Evolutionary conservation across 2,888 invertebrate species (phyloP), one percentile per base, ranked within the genome.

Genomic region (Anoplius nigerrimus): DNA sequence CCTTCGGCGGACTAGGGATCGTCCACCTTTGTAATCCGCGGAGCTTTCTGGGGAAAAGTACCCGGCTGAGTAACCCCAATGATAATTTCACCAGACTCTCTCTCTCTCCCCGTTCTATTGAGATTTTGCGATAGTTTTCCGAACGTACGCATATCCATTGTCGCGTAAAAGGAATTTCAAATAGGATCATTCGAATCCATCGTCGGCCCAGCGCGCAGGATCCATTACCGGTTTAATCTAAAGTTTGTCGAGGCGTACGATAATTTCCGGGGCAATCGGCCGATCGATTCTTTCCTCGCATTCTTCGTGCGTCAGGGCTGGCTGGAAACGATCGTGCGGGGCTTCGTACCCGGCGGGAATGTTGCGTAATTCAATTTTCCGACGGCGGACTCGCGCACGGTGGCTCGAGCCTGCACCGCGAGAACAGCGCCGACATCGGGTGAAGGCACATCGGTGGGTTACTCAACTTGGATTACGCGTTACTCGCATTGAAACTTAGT

Each of bases 11-110:
- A 71, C 69, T 66, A 62, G 71, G 72, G 71, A 73, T 75, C 72
- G 75, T 66, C 75, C 71, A 79, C 73, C 77, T 79, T 79, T 75
- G 75, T 76, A 76, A 78, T 78, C 75, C 77, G 22, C 48, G 59
- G 68, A 65, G 69, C 69, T 75, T 72, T 75, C 51, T 53, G 55
- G 59, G 22, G 56, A 34, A 52, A 64, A 61, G 58, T 64, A 61
- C 63, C 56, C 69, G 62, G 53, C 66, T 61, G 60, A 76, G 72
- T 72, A 75, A 76, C 76, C 67, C 68, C 66, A 42, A 57, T 67
- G 72, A 74, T 79, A 72, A 79, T 76, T 72, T 65, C 62, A 51
- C 62, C 56, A 42, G 43, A 42, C 43, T 34, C 43, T 15, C 0
- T 42, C 20, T 8, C 43, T 18, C 21, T 43, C 20, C 5, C 13